phyloP scores from a whole-genome alignment of 2,888 invertebrate genomes.

The Leucoptera coffeella region DNA sequence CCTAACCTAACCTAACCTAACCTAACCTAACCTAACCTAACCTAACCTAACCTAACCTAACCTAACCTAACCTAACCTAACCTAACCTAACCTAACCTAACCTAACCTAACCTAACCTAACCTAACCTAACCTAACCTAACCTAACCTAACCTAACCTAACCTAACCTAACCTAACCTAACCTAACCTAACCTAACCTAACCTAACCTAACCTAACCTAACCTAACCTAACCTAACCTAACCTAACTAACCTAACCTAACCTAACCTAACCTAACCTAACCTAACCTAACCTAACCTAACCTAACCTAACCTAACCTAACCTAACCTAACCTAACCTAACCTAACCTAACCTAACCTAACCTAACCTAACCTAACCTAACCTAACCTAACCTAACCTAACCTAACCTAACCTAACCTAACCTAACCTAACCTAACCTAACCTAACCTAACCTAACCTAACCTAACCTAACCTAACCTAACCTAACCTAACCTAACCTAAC shows the following conservation, averaged over 20 bases:
- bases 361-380: slow-evolving; percentile 5
- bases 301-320: slow-evolving; percentile 4
- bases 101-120: slow-evolving; percentile 2
- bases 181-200: slow-evolving; percentile 2
- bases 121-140: slow-evolving; percentile 1
- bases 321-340: slow-evolving; percentile 3
- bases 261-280: slow-evolving; percentile 4
- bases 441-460: too few relatives aligned
- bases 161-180: not conserved
- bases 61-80: slow-evolving; percentile 4
- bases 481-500: too few relatives aligned
- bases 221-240: too few relatives aligned
- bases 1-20: too few relatives aligned
- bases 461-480: too few relatives aligned
- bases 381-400: slow-evolving; percentile 4
- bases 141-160: not conserved
- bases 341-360: slow-evolving; percentile 4
- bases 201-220: slow-evolving; percentile 1
- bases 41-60: slow-evolving; percentile 4
- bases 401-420: slow-evolving; percentile 4
- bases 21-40: slow-evolving; percentile 4
- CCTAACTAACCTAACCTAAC: slow-evolving; percentile 3
- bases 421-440: slow-evolving; percentile 4
- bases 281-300: slow-evolving; percentile 4
- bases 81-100: slow-evolving; percentile 4